Evolutionary conservation across 2,113 vertebrate species (phyloP), one percentile per base, ranked within the genome.

Genomic region (Alaudala cheleensis): DNA sequence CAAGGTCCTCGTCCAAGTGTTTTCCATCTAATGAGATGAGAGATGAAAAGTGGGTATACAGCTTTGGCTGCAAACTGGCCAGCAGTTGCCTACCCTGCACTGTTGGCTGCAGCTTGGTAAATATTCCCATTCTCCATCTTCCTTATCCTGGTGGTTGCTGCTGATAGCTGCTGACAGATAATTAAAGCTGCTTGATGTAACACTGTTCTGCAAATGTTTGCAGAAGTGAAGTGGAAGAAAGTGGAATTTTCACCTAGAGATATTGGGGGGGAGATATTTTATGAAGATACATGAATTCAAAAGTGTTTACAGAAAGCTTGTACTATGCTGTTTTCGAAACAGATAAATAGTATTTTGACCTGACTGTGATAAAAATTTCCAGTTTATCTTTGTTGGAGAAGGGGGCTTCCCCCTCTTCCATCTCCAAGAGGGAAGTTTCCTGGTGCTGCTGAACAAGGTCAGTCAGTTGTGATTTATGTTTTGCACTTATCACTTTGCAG

Each of bases 1-100:
- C 15, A 39, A 22, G 23, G 11, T 18, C 21, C 19, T 58, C 0
- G 0, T 37, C 49, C 26, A 42, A 56, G 10, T 1, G 6, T 29
- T 40, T 23, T 50, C 29, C 23, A 22, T 16, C 6, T 15, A 7
- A 23, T 0, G 3, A 70, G 24, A 34, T 40, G 21, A 57, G 8
- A 22, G 28, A n/a, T 22, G 17, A n/a, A 76, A 39, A 14, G 10
- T 25, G 20, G 37, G 37, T 37, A 37, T 2, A 18, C 50, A 31
- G 9, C 39, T 62, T 26, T 72, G n/a, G 18, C 37, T 31, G n/a
- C 13, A 69, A 76, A 20, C 29, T 37, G 24, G 7, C 24, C 34
- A 39, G 11, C 20, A 40, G 20, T 37, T 50, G 20, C 34, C n/a
- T 44, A 3, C 17, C 6, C 11, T 29, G 11, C 6, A 2, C 15